These are phyloP conservation scores for Drymonia ruficornis DNA, from an alignment of 2,888 invertebrate genomes.

Conservation along the genomic window DNA sequence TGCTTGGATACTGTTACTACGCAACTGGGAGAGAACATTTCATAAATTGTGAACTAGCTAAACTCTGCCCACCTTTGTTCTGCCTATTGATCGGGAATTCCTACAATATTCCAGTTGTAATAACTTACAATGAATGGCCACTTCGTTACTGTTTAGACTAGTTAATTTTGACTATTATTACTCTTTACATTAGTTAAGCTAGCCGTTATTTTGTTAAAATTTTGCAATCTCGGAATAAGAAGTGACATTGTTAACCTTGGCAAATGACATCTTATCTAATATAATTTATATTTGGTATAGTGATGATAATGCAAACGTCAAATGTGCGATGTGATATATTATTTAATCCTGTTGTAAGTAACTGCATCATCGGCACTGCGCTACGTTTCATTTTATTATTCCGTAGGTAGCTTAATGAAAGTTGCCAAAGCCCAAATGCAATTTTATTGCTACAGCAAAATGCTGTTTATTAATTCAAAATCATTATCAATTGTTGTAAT, in stretches of 20 bases:
- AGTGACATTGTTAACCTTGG: neutral
- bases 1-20: constrained; percentile 31
- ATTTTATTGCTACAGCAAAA: no score
- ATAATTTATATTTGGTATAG: neutral
- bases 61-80: constrained; percentile 10
- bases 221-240: neutral
- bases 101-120: neutral
- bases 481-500: no score
- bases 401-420: no score
- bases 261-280: neutral
- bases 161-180: no score
- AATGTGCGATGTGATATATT: no score
- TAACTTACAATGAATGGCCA: neutral
- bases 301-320: neutral
- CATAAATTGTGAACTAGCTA: constrained; percentile 15
- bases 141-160: neutral
- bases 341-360: no score
- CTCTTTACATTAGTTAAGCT: neutral
- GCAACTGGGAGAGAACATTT: constrained; percentile 22
- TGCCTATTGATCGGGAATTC: constrained; percentile 4
- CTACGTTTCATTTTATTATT: no score
- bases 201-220: neutral
- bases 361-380: no score
- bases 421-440: no score
- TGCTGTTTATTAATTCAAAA: no score